Evolutionary conservation across 2,113 vertebrate species (phyloP), one percentile per base, ranked within the genome.

Genomic region (Acrocephalus kingi): DNA sequence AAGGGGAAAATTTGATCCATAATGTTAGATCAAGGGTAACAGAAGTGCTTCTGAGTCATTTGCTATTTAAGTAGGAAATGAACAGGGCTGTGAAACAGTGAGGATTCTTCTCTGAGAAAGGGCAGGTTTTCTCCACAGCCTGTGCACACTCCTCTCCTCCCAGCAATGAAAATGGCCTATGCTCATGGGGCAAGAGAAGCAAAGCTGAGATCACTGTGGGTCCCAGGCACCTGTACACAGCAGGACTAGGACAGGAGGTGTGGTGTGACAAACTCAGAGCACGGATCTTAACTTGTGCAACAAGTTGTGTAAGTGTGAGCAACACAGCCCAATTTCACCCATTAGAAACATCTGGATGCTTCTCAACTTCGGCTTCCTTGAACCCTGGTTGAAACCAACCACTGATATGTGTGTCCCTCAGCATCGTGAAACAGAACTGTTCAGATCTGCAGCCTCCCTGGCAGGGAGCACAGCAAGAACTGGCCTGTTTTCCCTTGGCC

Each of bases 31-130:
- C 37, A 43, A 83, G 56, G 30, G 46, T 67, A 77, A 81, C 24
- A 80, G 87, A 90, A 95, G 87, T 89, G 80, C 90, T 96, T 93
- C 51, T 6, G 48, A 73, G 23, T 31, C 7, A 58, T 76, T 78
- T 61, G 30, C 27, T 84, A 61, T 41, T 62, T 22, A 28, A 10
- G 8, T 17, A 67, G 75, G 74, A 87, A 85, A 56, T 0, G 0
- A 79, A 31, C 25, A 48, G 51, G 46, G 58, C 62, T 69, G 28
- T n/a, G 78, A 63, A 83, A 35, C 37, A 87, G 52, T 18, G 91
- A 68, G 39, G 43, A 61, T 58, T 72, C n/a, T 72, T 68, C 81
- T 89, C 75, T 22, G 78, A 56, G 51, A 58, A 68, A 54, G 49
- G 24, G 39, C 33, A 90, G 54, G 13, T 31, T 87, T 72, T 46